These are phyloP conservation scores for Suncus etruscus DNA, from an alignment of 2,113 vertebrate genomes.

Conservation along the genomic window DNA sequence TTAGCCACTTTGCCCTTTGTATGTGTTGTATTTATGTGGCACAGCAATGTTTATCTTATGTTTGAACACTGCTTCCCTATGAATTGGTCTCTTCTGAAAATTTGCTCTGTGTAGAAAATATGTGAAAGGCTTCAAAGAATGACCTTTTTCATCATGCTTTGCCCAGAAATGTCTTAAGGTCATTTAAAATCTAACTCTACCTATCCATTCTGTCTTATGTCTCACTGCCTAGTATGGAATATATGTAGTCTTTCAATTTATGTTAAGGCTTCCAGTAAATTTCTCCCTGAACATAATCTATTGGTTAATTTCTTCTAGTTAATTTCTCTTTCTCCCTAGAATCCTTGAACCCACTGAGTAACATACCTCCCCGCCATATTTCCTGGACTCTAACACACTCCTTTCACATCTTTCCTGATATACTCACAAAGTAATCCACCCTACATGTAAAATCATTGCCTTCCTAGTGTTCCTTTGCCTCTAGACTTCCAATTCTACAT, in stretches of 20 bases:
- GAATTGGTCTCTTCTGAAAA: conserved; percentile 24
- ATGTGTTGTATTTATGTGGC: conserved; percentile 44
- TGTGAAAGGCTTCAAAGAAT: not conserved
- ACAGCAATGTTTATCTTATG: conserved; percentile 19
- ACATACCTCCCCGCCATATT: not conserved
- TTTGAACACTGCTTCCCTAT: conserved; percentile 59
- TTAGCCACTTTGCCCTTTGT: not conserved
- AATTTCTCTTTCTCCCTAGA: not conserved
- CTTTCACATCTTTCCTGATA: not conserved
- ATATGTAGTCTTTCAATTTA: not conserved
- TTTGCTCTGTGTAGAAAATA: not conserved
- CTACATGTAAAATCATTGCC: not conserved
- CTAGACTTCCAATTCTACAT: not conserved
- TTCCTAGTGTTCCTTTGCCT: not conserved
- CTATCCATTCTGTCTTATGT: not conserved
- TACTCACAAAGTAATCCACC: not conserved
- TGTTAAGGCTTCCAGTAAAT: not conserved
- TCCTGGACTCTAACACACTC: not conserved
- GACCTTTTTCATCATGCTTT: not conserved
- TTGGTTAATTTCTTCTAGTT: not conserved
- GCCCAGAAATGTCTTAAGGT: conserved; percentile 26
- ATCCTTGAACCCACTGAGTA: not conserved
- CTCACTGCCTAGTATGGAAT: not conserved
- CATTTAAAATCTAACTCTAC: conserved; percentile 22
- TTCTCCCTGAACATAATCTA: not conserved